Base-by-base conservation (phyloP, 2,113 vertebrate genomes). In the Calidris pygmaea region DNA sequence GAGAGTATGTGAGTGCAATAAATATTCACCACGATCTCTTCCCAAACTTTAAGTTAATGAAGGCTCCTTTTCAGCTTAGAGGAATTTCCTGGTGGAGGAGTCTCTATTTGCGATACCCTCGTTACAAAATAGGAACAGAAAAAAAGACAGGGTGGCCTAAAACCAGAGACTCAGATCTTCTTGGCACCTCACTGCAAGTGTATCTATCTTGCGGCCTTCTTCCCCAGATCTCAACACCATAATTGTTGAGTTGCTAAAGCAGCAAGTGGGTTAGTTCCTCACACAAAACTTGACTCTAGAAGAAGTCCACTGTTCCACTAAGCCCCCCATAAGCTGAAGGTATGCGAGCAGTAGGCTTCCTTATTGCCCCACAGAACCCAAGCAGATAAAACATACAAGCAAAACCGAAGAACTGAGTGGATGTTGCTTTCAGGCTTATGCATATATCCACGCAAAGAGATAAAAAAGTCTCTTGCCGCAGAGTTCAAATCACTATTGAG, bases 61-160 rank as follows among this genome's bases (percentile, higher is more conserved):
- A 85, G 6, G n/a, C 11, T 90, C 18, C 56, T 81, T n/a, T 71
- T 26, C 27, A 13, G 50, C 45, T 85, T 2, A 14, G 58, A 87
- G 81, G 59, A 62, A 37, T 16, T 37, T 72, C n/a, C 56, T 39
- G 35, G 30, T 47, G 20, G 37, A 48, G 32, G 16, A 67, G 62
- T 13, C 14, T 60, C 29, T 41, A 1, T 23, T 3, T 30, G 16
- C 0, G 0, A 19, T 23, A 34, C 6, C 26, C 48, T 91, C 34
- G 30, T 34, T 18, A 74, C 21, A 48, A 71, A 87, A 82, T 3
- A 59, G 34, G n/a, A 47, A 56, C 1, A 47, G 20, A 12, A 66
- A 47, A 73, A 83, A 43, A 21, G 24, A 14, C 1, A 3, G 29
- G 29, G 37, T 20, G 66, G 37, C 32, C 56, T 43, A 63, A 11